Percentiles rank a stretch among this genome's conserved stretches.
These are phyloP conservation scores for Dolichotis patagonum DNA, from an alignment of 2,113 vertebrate genomes.

Conservation along the genomic window DNA sequence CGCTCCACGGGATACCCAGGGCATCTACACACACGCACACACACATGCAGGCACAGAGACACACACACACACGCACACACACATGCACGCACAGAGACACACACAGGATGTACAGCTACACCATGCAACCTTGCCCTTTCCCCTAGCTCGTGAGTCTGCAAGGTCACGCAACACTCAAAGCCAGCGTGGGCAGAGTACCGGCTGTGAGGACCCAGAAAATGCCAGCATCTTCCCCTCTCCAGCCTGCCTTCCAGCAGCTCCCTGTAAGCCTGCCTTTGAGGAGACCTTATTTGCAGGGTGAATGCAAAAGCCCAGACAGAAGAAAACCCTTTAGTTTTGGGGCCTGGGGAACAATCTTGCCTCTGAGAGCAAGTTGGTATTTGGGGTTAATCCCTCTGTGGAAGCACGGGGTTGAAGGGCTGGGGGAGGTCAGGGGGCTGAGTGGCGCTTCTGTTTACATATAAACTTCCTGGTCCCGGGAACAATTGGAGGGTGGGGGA, in stretches of 20 bases:
- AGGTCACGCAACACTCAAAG: not conserved
- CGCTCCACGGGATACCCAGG: not conserved
- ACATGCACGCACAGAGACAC: not conserved
- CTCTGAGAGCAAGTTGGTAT: constrained; percentile 74
- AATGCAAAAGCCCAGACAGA: constrained; percentile 62
- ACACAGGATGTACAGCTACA: not conserved
- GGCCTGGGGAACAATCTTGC: constrained; percentile 71
- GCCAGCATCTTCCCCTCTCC: not conserved
- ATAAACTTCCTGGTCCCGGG: constrained; percentile 79
- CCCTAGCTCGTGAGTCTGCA: not conserved
- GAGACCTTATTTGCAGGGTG: constrained; percentile 68
- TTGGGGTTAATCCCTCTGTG: constrained; percentile 78
- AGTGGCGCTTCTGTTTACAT: constrained; percentile 77
- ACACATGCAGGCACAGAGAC: not conserved
- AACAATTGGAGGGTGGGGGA: constrained; percentile 11
- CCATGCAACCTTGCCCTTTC: not conserved
- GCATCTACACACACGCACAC: fast-evolving
- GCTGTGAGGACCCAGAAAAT: not conserved
- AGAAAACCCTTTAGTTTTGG: constrained; percentile 69
- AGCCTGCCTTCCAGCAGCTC: constrained; percentile 48
- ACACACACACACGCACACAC: fast-evolving
- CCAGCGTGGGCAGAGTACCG: not conserved
- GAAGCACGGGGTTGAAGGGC: constrained; percentile 75
- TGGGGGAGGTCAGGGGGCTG: constrained; percentile 75
- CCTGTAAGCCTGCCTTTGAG: constrained; percentile 68